These are phyloP conservation scores for Capra hircus DNA, from an alignment of 2,113 vertebrate genomes.

Conservation along the genomic window DNA sequence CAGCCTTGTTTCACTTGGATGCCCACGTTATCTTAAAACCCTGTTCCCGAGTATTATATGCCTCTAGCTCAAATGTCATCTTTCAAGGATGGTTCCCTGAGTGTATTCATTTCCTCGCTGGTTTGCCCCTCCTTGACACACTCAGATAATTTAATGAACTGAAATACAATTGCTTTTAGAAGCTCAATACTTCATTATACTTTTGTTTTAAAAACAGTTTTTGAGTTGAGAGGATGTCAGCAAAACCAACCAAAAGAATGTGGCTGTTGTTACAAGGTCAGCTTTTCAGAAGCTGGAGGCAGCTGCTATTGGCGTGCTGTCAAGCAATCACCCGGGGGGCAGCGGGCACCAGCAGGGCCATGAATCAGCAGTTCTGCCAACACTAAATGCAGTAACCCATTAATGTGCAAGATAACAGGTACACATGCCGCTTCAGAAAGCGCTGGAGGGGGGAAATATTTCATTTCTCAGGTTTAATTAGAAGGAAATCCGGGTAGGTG, in stretches of 20 bases:
- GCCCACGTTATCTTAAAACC: background rate
- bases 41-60: background rate
- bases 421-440: constrained; percentile 20
- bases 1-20: background rate
- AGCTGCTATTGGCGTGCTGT: constrained; percentile 63
- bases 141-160: constrained; percentile 64
- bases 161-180: constrained; percentile 77
- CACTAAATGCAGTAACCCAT: constrained; percentile 45
- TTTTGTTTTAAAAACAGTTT: constrained; percentile 81
- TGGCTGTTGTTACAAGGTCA: constrained; percentile 78
- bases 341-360: constrained; percentile 59
- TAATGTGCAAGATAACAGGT: constrained; percentile 46
- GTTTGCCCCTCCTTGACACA: constrained; percentile 40
- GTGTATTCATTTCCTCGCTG: background rate
- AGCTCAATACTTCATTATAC: constrained; percentile 73
- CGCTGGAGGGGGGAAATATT: background rate
- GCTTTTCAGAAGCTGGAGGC: constrained; percentile 75
- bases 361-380: constrained; percentile 77
- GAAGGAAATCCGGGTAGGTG: background rate
- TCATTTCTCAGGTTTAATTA: constrained; percentile 1
- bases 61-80: constrained; percentile 5
- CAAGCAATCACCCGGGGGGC: constrained; percentile 63
- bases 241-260: constrained; percentile 75
- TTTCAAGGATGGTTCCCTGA: background rate
- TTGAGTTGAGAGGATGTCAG: constrained; percentile 74